A percentile compares a stretch with the other conserved stretches of the same genome.
Evolutionary conservation across 1,140 invertebrate genomes (phyloP).

Genomic region (Drosophila kurseongensis): DNA sequence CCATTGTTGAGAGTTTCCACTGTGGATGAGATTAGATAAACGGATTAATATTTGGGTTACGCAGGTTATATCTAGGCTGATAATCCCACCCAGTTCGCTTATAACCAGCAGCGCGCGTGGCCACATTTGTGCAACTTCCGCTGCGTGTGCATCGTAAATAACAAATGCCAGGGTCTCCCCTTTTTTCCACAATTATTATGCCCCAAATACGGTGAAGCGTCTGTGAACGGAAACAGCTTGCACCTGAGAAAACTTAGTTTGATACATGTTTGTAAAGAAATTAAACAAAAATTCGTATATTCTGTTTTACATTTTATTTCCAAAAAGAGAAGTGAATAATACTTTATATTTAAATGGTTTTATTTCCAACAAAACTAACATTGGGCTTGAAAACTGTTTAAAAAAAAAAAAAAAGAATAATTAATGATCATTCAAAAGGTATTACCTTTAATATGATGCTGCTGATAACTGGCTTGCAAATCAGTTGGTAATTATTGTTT

Average conservation of each 20-base stretch:
- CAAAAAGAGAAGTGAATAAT: no score
- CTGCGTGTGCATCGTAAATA: slow-evolving; percentile 63
- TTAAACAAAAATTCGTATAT: no score
- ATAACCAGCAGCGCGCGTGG: slow-evolving; percentile 50
- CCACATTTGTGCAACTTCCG: slow-evolving; percentile 63
- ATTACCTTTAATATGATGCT: no score
- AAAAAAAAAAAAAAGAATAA: no score
- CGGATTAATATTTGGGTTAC: slow-evolving; percentile 22
- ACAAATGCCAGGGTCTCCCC: slow-evolving; percentile 58
- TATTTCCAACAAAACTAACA: no score
- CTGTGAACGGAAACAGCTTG: not conserved
- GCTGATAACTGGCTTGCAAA: no score
- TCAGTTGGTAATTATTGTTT: no score
- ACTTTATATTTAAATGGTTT: no score
- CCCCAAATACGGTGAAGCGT: slow-evolving; percentile 29
- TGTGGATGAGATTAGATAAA: slow-evolving; percentile 77
- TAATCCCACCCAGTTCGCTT: slow-evolving; percentile 49
- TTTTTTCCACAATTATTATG: slow-evolving; percentile 31
- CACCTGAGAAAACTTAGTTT: not conserved
- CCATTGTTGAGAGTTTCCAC: slow-evolving; percentile 89
- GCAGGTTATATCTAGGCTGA: not conserved
- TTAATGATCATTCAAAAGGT: no score
- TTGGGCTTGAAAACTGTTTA: no score
- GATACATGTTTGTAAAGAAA: no score
- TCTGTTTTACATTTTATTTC: not conserved